Evolutionary conservation across 2,888 invertebrate species (phyloP).

Genomic region (Latrodectus elegans): DNA sequence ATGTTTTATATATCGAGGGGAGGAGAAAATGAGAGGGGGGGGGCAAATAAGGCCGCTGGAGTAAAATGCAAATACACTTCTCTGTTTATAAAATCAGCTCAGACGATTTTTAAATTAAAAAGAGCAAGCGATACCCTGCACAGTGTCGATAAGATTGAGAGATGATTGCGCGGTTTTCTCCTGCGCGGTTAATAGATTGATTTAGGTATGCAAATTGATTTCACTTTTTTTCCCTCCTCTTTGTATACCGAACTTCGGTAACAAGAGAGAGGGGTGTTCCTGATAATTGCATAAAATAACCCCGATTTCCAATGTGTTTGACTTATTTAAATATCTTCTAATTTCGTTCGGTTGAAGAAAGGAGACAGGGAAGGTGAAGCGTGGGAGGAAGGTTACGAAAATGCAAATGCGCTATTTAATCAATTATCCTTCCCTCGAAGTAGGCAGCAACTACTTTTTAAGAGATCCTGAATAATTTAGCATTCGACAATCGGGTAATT

Average conservation of each 20-base stretch:
- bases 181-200: neutral
- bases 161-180: neutral
- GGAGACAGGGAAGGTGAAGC: no score
- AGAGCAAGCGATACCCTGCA: neutral
- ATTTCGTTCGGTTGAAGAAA: no score
- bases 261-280: neutral
- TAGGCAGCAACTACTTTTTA: no score
- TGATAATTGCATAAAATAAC: neutral
- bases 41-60: neutral
- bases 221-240: neutral
- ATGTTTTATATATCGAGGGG: neutral
- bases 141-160: neutral
- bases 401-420: no score
- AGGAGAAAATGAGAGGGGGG: neutral
- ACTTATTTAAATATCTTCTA: no score
- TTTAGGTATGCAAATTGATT: constrained; percentile 1
- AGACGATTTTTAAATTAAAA: neutral
- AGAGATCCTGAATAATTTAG: no score
- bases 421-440: no score
- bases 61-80: neutral
- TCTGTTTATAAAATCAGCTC: constrained; percentile 2
- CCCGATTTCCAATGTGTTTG: no score
- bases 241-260: neutral
- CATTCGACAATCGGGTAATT: no score
- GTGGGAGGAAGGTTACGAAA: no score